Conservation (phyloP, 2,797 vertebrate species). For the Thripadectes ignobilis region DNA sequence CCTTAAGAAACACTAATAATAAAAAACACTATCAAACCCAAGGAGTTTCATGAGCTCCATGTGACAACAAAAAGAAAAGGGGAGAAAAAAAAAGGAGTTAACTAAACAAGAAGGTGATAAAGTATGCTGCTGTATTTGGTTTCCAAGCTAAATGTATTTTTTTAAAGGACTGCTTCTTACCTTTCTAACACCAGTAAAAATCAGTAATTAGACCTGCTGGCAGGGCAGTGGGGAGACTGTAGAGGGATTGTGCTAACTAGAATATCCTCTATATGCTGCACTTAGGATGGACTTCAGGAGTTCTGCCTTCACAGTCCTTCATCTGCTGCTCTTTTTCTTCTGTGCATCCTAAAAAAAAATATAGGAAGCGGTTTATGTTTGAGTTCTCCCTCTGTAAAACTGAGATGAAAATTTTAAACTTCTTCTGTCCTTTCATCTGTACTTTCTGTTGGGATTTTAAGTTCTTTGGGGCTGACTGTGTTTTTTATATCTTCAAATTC, state of each 20-base stretch:
- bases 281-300: neutral
- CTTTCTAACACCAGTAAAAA: neutral
- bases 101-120: conserved; percentile 14
- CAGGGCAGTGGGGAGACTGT: neutral
- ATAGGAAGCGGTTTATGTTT: neutral
- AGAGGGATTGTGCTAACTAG: neutral
- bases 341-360: neutral
- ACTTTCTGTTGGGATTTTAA: neutral
- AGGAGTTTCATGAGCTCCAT: neutral
- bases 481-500: conserved; percentile 14
- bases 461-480: neutral
- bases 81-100: neutral
- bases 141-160: neutral
- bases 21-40: neutral
- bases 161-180: neutral
- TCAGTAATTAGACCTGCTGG: neutral
- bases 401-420: neutral
- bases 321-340: neutral
- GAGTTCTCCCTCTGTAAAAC: neutral
- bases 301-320: neutral
- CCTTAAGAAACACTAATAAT: neutral
- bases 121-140: neutral
- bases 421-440: neutral
- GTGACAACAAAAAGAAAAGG: neutral
- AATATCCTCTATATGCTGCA: neutral